These are phyloP conservation scores for Apodemia zela DNA, from an alignment of 2,888 invertebrate species.

Conservation along the genomic window DNA sequence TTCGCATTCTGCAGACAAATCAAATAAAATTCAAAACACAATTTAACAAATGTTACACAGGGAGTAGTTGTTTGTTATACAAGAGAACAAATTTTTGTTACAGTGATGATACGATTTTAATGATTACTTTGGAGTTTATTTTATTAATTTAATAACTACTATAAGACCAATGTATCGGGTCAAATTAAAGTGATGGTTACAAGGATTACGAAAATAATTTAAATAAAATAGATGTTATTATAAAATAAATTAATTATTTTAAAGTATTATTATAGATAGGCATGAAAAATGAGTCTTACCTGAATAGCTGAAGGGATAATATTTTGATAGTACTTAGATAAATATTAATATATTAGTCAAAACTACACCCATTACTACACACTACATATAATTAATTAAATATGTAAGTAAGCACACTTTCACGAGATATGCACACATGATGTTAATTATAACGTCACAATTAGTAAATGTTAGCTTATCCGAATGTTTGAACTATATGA, in stretches of 20 bases:
- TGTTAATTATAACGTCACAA: slow-evolving; percentile 24
- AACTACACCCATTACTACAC: slow-evolving; percentile 70
- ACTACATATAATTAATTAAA: slow-evolving; percentile 32
- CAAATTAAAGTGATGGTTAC: not conserved
- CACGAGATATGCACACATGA: slow-evolving; percentile 33
- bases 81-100: not conserved
- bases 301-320: not conserved
- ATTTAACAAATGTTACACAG: not conserved
- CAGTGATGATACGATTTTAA: not conserved
- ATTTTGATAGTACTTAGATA: slow-evolving; percentile 2
- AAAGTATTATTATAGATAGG: not conserved
- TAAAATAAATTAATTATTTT: not conserved
- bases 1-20: slow-evolving; percentile 63
- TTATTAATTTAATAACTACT: not conserved
- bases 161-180: not conserved
- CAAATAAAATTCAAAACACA: not conserved
- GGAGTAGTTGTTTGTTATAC: not conserved
- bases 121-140: not conserved
- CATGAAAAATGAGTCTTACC: slow-evolving; percentile 2
- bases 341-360: slow-evolving; percentile 52
- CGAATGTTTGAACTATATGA: slow-evolving; percentile 21
- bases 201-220: not conserved
- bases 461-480: slow-evolving; percentile 23
- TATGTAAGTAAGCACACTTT: slow-evolving; percentile 26
- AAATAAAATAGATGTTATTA: not conserved